Conservation (phyloP, 2,797 vertebrate genomes). For the Tamandua tetradactyla region DNA sequence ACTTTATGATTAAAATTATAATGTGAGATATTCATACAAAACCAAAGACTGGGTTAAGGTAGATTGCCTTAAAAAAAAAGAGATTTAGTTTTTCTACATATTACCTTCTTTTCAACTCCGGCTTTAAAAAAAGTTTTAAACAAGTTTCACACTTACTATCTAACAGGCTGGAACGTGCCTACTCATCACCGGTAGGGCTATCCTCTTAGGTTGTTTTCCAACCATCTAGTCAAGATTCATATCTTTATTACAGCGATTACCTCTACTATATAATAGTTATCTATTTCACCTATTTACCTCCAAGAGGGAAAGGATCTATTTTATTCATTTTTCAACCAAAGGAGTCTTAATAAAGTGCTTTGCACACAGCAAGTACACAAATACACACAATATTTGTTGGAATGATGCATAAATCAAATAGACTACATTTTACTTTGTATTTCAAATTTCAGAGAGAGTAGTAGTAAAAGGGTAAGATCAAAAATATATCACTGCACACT, state of each 20-base stretch:
- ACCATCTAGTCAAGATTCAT: background rate
- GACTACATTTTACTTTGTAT: conserved; percentile 43
- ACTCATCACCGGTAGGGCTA: background rate
- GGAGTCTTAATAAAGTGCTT: conserved; percentile 50
- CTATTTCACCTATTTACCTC: conserved; percentile 34
- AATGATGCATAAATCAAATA: background rate
- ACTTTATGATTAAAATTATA: conserved; percentile 35
- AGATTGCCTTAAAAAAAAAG: background rate
- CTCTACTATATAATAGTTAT: background rate
- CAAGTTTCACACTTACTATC: background rate
- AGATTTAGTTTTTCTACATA: background rate
- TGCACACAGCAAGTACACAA: conserved; percentile 12
- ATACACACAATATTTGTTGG: background rate
- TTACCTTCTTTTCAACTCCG: background rate
- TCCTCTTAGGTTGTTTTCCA: background rate
- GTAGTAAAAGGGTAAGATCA: conserved; percentile 29
- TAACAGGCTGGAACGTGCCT: background rate
- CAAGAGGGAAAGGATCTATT: background rate
- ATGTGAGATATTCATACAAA: background rate
- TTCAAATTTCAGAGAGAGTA: conserved; percentile 58
- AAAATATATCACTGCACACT: conserved; percentile 30
- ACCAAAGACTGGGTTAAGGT: background rate
- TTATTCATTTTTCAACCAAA: conserved; percentile 39
- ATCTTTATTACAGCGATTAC: background rate
- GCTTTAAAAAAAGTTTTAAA: background rate